Percentiles rank a stretch among this genome's conserved stretches.
phyloP scores from a whole-genome alignment of 2,888 invertebrate species.

The Mycalesis mineus region DNA sequence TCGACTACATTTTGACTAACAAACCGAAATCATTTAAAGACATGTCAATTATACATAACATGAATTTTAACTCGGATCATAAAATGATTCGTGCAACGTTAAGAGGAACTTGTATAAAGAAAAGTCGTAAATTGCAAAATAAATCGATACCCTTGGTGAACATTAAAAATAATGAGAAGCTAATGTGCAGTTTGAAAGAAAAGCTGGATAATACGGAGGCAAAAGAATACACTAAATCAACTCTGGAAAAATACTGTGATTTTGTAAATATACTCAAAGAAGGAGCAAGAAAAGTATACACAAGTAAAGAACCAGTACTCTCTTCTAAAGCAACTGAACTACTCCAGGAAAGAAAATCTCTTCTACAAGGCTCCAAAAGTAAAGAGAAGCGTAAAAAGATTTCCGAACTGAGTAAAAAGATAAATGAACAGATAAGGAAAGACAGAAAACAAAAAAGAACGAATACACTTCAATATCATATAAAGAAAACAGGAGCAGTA shows the following conservation, averaged over 20 bases:
- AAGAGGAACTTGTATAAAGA: conserved; percentile 3
- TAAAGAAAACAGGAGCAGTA: conserved; percentile 9
- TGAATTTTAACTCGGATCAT: conserved; percentile 31
- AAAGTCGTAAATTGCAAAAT: not conserved
- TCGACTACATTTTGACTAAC: conserved; percentile 30
- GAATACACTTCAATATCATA: conserved; percentile 4
- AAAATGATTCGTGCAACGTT: conserved; percentile 28
- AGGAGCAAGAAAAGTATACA: not conserved
- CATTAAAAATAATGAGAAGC: too few relatives aligned
- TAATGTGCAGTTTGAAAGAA: too few relatives aligned
- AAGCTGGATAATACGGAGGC: too few relatives aligned
- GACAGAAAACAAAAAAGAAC: conserved; percentile 9
- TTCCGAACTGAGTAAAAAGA: conserved; percentile 13
- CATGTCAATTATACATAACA: conserved; percentile 17
- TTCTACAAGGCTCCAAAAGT: not conserved
- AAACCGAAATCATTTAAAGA: conserved; percentile 25
- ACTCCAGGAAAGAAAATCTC: not conserved
- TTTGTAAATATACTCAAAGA: too few relatives aligned
- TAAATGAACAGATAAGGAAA: conserved; percentile 4
- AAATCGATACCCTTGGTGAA: not conserved
- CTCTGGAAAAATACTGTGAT: too few relatives aligned
- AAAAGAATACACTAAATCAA: too few relatives aligned
- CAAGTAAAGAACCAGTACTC: not conserved
- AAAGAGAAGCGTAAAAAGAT: conserved; percentile 1
- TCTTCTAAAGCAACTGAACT: conserved; percentile 7